These are phyloP conservation scores for Bos javanicus DNA, from an alignment of 2,113 vertebrate genomes.

Conservation along the genomic window DNA sequence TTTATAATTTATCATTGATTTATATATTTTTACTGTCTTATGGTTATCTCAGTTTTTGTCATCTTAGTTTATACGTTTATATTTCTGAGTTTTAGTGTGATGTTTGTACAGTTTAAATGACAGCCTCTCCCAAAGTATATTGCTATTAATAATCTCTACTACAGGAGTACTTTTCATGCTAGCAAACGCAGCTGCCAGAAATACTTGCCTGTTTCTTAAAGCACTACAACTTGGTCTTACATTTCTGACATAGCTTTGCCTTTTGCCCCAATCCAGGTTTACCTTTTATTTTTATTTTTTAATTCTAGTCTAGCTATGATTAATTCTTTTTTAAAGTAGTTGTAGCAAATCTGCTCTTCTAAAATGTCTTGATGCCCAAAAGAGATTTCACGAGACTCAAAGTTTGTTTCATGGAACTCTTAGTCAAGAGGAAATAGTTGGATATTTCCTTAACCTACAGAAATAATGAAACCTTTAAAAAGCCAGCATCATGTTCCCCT, in stretches of 20 bases:
- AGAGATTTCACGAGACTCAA: not conserved
- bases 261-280: constrained; percentile 54
- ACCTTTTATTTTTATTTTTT: constrained; percentile 31
- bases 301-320: not conserved
- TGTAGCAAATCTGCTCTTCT: not conserved
- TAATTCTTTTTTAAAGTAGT: not conserved
- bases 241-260: constrained; percentile 75
- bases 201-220: constrained; percentile 79
- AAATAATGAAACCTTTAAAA: not conserved
- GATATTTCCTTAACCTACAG: not conserved
- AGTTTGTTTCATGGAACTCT: not conserved
- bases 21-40: constrained; percentile 5
- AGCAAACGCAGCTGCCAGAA: constrained; percentile 83
- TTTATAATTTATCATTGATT: constrained; percentile 20
- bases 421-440: not conserved
- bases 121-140: constrained; percentile 72
- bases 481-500: not conserved
- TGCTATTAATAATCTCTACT: constrained; percentile 85
- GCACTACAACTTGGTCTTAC: constrained; percentile 62
- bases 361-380: constrained; percentile 4
- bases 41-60: not conserved
- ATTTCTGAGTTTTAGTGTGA: constrained; percentile 54
- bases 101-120: constrained; percentile 70
- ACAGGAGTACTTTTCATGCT: constrained; percentile 78
- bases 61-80: constrained; percentile 22